Evolutionary conservation across 1,140 invertebrate genomes (phyloP).

Genomic region (Microplitis demolitor): DNA sequence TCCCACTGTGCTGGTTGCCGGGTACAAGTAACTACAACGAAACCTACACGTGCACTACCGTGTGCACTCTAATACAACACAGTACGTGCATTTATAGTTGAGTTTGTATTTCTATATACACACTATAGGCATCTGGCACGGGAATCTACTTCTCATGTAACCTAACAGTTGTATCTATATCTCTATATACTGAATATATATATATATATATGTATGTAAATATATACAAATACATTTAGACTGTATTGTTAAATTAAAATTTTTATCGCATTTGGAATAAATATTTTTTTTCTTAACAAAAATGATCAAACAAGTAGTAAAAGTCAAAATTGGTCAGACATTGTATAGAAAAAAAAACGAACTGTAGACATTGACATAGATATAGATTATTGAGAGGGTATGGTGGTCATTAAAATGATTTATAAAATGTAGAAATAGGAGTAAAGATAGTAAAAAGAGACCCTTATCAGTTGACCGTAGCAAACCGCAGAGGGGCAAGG

Average conservation of each 20-base stretch:
- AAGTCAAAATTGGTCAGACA: not conserved
- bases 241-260: too few relatives aligned
- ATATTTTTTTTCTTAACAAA: too few relatives aligned
- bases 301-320: slow-evolving; percentile 1
- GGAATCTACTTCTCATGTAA: slow-evolving; percentile 1
- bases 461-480: slow-evolving; percentile 4
- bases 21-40: not conserved
- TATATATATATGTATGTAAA: too few relatives aligned
- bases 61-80: not conserved
- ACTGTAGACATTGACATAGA: not conserved
- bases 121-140: not conserved
- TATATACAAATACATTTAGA: too few relatives aligned
- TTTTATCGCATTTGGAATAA: not conserved
- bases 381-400: not conserved
- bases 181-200: too few relatives aligned
- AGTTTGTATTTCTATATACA: not conserved
- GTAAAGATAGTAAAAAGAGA: not conserved
- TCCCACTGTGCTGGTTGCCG: not conserved
- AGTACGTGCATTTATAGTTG: not conserved
- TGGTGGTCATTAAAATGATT: not conserved
- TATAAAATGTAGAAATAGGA: not conserved
- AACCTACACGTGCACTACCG: not conserved
- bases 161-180: not conserved
- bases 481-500: slow-evolving; percentile 18
- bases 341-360: not conserved